phyloP scores from a whole-genome alignment of 2,888 invertebrate species.

The Drosophila atripex region DNA sequence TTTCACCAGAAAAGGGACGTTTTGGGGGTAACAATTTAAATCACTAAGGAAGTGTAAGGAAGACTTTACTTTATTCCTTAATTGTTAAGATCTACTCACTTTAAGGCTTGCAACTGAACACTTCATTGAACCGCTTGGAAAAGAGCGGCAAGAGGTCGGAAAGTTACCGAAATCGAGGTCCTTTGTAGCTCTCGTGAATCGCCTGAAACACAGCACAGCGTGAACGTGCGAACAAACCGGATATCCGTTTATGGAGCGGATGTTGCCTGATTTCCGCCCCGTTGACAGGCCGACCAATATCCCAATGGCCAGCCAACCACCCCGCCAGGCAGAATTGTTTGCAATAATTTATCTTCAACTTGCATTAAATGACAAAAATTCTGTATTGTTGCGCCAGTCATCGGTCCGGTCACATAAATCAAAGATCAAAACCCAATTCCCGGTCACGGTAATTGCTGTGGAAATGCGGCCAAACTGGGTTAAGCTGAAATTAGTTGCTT shows the following conservation, averaged over 20 bases:
- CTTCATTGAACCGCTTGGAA: slow-evolving; percentile 8
- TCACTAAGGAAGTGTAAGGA: no score
- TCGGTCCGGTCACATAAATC: slow-evolving; percentile 62
- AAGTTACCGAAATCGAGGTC: slow-evolving; percentile 16
- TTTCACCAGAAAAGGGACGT: no score
- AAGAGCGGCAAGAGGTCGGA: not conserved
- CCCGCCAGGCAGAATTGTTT: slow-evolving; percentile 7
- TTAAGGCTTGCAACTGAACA: not conserved
- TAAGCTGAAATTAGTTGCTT: slow-evolving; percentile 76
- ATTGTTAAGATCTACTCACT: not conserved
- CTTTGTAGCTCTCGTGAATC: slow-evolving; percentile 2
- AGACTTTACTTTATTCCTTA: not conserved
- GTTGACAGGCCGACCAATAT: slow-evolving; percentile 55
- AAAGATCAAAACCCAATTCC: slow-evolving; percentile 44
- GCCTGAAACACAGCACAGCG: slow-evolving; percentile 41
- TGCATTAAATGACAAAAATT: slow-evolving; percentile 66
- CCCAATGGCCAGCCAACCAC: slow-evolving; percentile 10
- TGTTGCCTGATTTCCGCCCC: slow-evolving; percentile 75
- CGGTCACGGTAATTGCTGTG: slow-evolving; percentile 65
- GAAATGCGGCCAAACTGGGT: slow-evolving; percentile 70
- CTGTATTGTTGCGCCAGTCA: slow-evolving; percentile 41
- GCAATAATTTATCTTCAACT: slow-evolving; percentile 70
- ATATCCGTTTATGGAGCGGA: slow-evolving; percentile 73
- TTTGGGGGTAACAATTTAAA: no score
- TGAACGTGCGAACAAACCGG: slow-evolving; percentile 77